phyloP scores from a whole-genome alignment of 2,888 invertebrate species.

The Bhutanitis thaidina region DNA sequence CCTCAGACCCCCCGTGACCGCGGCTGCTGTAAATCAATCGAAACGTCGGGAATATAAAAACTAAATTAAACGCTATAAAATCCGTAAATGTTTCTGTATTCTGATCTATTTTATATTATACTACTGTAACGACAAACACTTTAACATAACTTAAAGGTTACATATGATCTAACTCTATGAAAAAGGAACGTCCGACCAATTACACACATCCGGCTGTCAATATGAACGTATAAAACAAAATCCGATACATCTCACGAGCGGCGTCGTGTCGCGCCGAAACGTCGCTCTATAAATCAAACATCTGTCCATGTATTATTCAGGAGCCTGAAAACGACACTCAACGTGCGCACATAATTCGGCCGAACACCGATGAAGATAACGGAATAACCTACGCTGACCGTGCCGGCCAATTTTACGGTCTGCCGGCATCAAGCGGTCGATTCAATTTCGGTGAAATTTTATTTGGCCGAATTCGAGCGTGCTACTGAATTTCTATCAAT shows the following conservation, averaged over 20 bases:
- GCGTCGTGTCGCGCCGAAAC: slow-evolving; percentile 35
- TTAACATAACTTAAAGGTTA: too few relatives aligned
- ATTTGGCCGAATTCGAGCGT: slow-evolving; percentile 66
- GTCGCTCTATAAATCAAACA: slow-evolving; percentile 66
- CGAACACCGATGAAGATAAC: slow-evolving; percentile 64
- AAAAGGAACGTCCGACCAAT: too few relatives aligned
- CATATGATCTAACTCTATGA: too few relatives aligned
- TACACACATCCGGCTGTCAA: too few relatives aligned
- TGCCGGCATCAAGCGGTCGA: slow-evolving; percentile 62
- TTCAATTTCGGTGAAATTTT: slow-evolving; percentile 78
- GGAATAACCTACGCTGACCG: slow-evolving; percentile 47
- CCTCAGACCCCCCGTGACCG: too few relatives aligned
- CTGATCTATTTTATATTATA: too few relatives aligned
- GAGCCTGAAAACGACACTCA: slow-evolving; percentile 58
- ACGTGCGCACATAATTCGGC: slow-evolving; percentile 47
- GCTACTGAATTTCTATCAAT: slow-evolving; percentile 67
- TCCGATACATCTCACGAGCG: background rate
- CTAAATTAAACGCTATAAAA: too few relatives aligned
- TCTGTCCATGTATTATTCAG: slow-evolving; percentile 72
- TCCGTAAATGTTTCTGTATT: too few relatives aligned
- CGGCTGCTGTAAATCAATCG: too few relatives aligned
- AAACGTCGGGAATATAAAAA: too few relatives aligned
- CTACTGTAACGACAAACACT: too few relatives aligned
- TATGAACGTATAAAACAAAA: too few relatives aligned
- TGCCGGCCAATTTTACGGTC: slow-evolving; percentile 74